phyloP scores from a whole-genome alignment of 2,888 invertebrate genomes.

The Lydus trimaculatus region DNA sequence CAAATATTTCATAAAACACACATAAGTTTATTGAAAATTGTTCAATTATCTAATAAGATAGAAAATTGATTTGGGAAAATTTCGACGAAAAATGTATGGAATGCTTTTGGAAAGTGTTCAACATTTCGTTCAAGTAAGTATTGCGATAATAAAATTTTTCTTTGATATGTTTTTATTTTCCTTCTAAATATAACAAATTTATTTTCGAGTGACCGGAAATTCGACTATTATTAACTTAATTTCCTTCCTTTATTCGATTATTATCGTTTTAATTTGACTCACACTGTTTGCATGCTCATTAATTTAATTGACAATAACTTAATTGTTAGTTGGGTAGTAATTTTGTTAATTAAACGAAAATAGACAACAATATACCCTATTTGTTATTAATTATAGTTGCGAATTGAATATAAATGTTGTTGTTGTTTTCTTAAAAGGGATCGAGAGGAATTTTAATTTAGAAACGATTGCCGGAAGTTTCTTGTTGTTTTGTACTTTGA shows the following conservation, averaged over 20 bases:
- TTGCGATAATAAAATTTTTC: not conserved
- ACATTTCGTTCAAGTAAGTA: conserved; percentile 67
- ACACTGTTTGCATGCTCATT: not conserved
- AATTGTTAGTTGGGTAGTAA: not conserved
- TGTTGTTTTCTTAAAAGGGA: too few species aligned
- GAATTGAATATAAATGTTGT: conserved; percentile 21
- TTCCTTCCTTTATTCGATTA: not conserved
- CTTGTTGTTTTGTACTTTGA: not conserved
- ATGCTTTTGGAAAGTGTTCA: conserved; percentile 71
- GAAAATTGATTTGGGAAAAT: not conserved
- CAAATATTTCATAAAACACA: conserved; percentile 11
- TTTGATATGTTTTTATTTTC: not conserved
- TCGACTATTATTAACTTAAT: not conserved
- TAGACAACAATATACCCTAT: conserved; percentile 8
- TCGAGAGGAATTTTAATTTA: too few species aligned
- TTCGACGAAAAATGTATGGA: conserved; percentile 64
- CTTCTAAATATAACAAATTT: not conserved
- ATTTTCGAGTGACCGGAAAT: not conserved
- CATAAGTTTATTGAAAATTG: too few species aligned
- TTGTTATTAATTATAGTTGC: not conserved
- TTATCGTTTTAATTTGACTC: not conserved
- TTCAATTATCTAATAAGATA: too few species aligned
- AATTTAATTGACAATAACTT: not conserved
- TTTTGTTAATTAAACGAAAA: conserved; percentile 11
- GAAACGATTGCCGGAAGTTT: too few species aligned